Conservation (phyloP, 2,797 vertebrate species). For the Pipistrellus nathusii region DNA sequence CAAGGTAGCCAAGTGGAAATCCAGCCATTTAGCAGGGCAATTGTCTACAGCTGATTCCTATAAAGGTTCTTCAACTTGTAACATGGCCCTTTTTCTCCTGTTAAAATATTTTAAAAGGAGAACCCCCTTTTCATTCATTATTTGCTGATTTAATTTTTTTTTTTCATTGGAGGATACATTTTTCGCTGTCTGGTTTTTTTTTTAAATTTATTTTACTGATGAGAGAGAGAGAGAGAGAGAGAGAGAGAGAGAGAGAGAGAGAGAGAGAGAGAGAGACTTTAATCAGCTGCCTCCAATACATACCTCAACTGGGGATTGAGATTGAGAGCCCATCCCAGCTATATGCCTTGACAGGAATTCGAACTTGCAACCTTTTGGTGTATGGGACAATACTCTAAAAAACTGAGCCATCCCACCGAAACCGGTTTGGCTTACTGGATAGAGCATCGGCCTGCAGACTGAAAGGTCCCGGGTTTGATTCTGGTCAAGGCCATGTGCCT, state of each 20-base stretch:
- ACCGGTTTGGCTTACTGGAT: too few species aligned
- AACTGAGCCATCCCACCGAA: too few species aligned
- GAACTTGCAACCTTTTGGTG: neutral
- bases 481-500: too few species aligned
- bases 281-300: neutral
- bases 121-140: neutral
- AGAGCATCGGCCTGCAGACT: too few species aligned
- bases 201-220: neutral
- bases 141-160: neutral
- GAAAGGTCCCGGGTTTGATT: too few species aligned
- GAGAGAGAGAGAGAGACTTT: neutral
- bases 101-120: neutral
- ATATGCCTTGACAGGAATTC: neutral
- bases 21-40: neutral
- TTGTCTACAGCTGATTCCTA: neutral
- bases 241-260: too few species aligned
- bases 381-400: neutral
- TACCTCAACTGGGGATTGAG: neutral
- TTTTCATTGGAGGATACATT: neutral
- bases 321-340: neutral
- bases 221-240: neutral
- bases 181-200: neutral
- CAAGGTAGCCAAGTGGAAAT: neutral
- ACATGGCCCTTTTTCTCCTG: neutral
- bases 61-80: neutral